Base-by-base conservation (phyloP, 1,140 invertebrate species). In the Ganaspis sp. region DNA sequence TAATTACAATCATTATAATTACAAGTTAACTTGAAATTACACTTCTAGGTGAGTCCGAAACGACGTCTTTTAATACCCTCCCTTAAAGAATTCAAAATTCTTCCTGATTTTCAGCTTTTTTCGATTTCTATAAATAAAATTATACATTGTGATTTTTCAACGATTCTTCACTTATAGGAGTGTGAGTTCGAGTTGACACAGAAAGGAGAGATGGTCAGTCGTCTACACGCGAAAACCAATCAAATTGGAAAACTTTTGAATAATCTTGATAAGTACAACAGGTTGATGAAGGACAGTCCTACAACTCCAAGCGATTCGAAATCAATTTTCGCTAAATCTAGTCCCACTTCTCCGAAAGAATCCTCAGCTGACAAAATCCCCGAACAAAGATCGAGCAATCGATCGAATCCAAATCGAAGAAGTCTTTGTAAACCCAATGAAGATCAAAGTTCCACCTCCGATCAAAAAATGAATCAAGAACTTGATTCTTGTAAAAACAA, bases 151-250 rank as follows among this genome's bases (percentile, higher is more conserved):
- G 17, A 34, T 34, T 29, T 4, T 72, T 49, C 15, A 49, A 34
- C 19, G 26, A 19, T 4, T 72, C 86, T 89, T 86, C 76, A 74
- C 70, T 91, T 91, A 72, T 94, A 98, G 96, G 97, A 97, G 93
- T 97, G 96, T 93, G 96, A 97, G 93, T 93, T 94, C 92, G 97
- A 97, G 92, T 93, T 97, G 88, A 97, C 96, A 80, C 96, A 97
- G 92, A 97, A 97, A 91, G 96, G 96, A 82, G 95, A 97, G 92
- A 95, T 97, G 94, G 96, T 97, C 81, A 96, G 95, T 90, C 95
- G 96, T 78, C 94, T 97, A 80, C 96, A 97, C 90, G 95, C 94
- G 82, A 97, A 97, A 93, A 96, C 96, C 81, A 95, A 95, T 90
- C 96, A 97, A 91, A 97, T 97, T 89, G 96, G 96, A 90, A 95